Conservation (phyloP, 2,113 vertebrate genomes). For the Neotragus moschatus region DNA sequence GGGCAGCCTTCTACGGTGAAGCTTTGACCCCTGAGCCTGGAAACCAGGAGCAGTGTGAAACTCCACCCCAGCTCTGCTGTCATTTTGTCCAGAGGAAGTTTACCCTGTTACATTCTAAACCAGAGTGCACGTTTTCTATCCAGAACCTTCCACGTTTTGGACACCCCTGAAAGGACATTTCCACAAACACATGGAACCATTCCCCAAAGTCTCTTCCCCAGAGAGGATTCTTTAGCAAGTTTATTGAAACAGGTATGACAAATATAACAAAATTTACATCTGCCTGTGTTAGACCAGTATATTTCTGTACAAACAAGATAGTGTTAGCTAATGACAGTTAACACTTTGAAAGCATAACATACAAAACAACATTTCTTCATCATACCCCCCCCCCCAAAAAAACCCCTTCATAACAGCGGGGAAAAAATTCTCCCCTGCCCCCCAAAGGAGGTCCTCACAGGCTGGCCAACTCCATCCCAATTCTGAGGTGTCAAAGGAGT, state of each 20-base stretch:
- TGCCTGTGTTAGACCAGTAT: background rate
- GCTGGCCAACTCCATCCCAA: background rate
- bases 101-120: background rate
- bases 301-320: background rate
- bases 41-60: background rate
- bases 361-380: background rate
- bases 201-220: background rate
- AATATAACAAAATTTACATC: background rate
- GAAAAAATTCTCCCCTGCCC: background rate
- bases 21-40: background rate
- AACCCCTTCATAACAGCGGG: background rate
- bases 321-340: background rate
- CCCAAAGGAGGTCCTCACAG: background rate
- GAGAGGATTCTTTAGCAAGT: background rate
- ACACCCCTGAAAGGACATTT: background rate
- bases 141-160: background rate
- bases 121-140: background rate
- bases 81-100: background rate
- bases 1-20: rapidly evolving
- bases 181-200: background rate
- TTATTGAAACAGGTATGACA: conserved; percentile 43
- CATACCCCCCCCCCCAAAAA: background rate
- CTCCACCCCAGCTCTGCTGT: background rate
- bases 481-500: background rate
- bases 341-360: background rate